phyloP scores from a whole-genome alignment of 2,888 invertebrate genomes.

The Cremastinae sp. region DNA sequence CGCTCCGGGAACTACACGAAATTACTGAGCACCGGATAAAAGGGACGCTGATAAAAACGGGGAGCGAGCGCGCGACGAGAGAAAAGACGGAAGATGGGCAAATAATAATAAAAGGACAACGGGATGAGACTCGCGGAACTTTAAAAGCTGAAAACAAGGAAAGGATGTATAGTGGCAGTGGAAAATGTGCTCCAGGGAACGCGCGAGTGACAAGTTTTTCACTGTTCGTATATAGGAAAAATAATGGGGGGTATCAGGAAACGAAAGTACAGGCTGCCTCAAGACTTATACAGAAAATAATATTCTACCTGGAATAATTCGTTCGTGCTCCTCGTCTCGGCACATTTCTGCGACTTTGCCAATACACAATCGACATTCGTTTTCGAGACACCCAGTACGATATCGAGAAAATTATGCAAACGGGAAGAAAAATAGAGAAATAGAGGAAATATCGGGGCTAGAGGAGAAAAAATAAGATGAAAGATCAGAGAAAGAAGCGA shows the following conservation, averaged over 20 bases:
- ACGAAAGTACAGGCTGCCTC: not conserved
- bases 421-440: constrained; percentile 5
- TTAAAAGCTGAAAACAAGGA: constrained; percentile 49
- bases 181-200: constrained; percentile 33
- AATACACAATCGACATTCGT: no score
- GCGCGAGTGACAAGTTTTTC: constrained; percentile 57
- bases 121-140: constrained; percentile 35
- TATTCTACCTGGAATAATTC: no score
- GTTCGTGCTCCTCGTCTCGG: no score
- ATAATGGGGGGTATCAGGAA: constrained; percentile 7
- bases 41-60: constrained; percentile 38
- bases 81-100: not conserved
- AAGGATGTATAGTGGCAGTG: not conserved
- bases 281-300: no score
- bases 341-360: no score
- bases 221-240: constrained; percentile 16
- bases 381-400: not conserved
- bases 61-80: not conserved
- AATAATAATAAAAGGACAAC: constrained; percentile 32
- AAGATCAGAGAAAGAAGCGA: constrained; percentile 15
- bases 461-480: constrained; percentile 20
- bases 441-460: constrained; percentile 13
- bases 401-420: constrained; percentile 6
- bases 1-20: constrained; percentile 1
- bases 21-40: constrained; percentile 32